A percentile compares a stretch with the other conserved stretches of the same genome.
Evolutionary conservation across 2,113 vertebrate species (phyloP).

Genomic region (Pterocles burchelli): DNA sequence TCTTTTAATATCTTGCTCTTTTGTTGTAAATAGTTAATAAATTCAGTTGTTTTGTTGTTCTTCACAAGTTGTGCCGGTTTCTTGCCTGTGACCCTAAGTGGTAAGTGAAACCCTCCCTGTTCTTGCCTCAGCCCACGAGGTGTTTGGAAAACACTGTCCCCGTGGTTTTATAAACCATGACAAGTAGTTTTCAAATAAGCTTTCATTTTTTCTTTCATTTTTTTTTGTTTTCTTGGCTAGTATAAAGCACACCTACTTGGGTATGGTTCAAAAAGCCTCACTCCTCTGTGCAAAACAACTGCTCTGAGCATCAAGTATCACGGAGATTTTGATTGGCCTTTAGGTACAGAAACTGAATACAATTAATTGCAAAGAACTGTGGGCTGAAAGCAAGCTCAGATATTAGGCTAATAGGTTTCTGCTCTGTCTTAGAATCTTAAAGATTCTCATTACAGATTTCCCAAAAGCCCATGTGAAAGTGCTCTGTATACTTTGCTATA

Average conservation of each 20-base stretch:
- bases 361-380: not conserved
- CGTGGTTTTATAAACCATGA: no score
- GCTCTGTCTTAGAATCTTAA: not conserved
- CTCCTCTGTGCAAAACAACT: not conserved
- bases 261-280: not conserved
- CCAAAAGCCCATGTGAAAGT: not conserved
- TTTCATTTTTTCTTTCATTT: not conserved
- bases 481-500: not conserved
- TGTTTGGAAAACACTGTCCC: no score
- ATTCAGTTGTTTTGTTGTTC: no score
- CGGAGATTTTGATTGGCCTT: not conserved
- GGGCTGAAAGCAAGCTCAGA: not conserved
- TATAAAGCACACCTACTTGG: not conserved
- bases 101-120: no score
- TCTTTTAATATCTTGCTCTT: no score
- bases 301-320: not conserved
- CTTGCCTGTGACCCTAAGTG: no score
- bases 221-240: not conserved
- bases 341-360: not conserved
- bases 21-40: no score
- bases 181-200: not conserved
- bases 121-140: no score
- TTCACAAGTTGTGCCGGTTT: no score
- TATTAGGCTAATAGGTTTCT: not conserved
- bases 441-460: slow-evolving; percentile 4